A percentile compares a stretch with the other conserved stretches of the same genome.
phyloP scores from a whole-genome alignment of 2,113 vertebrate species.

The Chaenogobius annularis region DNA sequence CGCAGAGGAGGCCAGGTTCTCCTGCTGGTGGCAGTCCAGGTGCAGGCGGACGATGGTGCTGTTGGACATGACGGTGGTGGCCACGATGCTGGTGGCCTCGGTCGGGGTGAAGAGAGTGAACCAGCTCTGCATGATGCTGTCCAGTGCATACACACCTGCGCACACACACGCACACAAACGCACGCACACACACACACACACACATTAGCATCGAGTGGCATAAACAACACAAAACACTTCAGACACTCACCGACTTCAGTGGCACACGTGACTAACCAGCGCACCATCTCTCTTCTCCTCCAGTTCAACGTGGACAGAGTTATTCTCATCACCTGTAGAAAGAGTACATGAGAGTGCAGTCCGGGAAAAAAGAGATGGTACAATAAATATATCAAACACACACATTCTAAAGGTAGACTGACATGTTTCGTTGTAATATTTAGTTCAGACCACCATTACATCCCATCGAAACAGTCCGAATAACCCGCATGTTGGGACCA shows the following conservation, averaged over 20 bases:
- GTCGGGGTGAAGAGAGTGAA: slow-evolving; percentile 98
- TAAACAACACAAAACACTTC: not conserved
- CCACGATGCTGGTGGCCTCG: slow-evolving; percentile 97
- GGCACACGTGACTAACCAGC: slow-evolving; percentile 98
- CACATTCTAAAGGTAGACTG: not conserved
- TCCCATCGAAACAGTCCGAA: no score
- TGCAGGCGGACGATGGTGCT: slow-evolving; percentile 94
- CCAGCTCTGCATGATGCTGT: slow-evolving; percentile 99
- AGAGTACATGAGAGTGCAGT: not conserved
- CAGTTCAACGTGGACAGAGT: slow-evolving; percentile 97
- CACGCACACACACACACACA: no score
- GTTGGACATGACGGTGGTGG: slow-evolving; percentile 96
- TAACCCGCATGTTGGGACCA: no score
- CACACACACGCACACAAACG: not conserved
- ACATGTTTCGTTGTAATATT: not conserved
- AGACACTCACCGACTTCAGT: slow-evolving; percentile 94
- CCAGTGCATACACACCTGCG: slow-evolving; percentile 89
- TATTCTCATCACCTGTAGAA: slow-evolving; percentile 94
- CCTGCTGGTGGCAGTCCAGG: slow-evolving; percentile 95
- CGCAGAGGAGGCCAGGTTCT: slow-evolving; percentile 95
- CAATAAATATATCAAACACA: not conserved
- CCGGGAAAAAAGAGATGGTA: no score
- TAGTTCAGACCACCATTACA: no score
- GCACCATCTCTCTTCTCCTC: slow-evolving; percentile 98
- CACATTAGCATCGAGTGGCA: no score